These are phyloP conservation scores for Norana najaformis DNA, from an alignment of 2,888 invertebrate genomes.

Conservation along the genomic window DNA sequence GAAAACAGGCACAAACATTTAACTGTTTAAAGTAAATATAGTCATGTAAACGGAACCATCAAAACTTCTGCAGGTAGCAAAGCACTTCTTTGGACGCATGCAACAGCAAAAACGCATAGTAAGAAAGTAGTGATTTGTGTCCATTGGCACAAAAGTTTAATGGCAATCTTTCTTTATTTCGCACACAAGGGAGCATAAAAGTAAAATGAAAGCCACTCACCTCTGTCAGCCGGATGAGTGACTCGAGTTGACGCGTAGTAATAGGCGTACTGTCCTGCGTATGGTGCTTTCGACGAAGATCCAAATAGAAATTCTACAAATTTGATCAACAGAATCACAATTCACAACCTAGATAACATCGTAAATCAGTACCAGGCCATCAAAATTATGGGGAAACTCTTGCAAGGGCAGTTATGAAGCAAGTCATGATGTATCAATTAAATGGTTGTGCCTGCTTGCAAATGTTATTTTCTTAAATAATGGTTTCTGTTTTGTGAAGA, in stretches of 20 bases:
- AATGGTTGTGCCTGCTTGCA: not conserved
- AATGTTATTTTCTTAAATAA: not conserved
- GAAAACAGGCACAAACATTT: not conserved
- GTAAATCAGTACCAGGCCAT: not conserved
- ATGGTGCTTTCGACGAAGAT: conserved; percentile 73
- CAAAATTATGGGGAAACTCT: not conserved
- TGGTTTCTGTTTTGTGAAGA: not conserved
- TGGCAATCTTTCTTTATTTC: not conserved
- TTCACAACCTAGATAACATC: not conserved
- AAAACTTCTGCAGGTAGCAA: not conserved
- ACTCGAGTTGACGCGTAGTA: conserved; percentile 85
- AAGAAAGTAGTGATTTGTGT: no score
- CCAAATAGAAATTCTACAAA: conserved; percentile 76
- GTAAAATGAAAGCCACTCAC: conserved; percentile 20
- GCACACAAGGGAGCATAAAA: not conserved
- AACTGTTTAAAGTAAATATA: no score
- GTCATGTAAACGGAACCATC: not conserved
- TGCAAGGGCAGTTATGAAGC: not conserved
- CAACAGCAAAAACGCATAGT: not conserved
- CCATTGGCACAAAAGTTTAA: no score
- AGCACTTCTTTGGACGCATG: not conserved
- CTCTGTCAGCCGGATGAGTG: conserved; percentile 75
- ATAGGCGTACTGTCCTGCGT: conserved; percentile 76
- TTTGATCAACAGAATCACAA: not conserved
- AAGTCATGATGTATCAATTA: not conserved